Conservation (phyloP, 2,113 vertebrate genomes). For the Oceanodroma tethys region DNA sequence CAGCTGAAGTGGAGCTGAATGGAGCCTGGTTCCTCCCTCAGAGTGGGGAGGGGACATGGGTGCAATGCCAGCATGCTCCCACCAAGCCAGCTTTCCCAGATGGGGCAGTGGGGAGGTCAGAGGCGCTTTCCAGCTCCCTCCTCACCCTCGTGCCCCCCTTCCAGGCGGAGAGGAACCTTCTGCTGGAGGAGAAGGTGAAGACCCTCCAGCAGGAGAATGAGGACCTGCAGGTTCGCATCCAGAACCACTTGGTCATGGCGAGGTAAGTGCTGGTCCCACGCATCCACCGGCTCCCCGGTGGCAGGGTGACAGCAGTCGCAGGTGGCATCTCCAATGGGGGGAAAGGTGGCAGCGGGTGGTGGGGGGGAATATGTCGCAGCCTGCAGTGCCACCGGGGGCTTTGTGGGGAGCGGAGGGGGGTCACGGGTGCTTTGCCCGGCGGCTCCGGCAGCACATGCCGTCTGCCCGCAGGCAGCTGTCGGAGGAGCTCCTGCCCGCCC, state of each 20-base stretch:
- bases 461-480: conserved; percentile 80
- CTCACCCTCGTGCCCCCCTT: not conserved
- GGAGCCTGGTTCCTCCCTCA: not conserved
- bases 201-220: conserved; percentile 87
- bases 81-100: not conserved
- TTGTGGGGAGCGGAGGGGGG: not conserved
- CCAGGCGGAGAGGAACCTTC: conserved; percentile 83
- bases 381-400: rapidly evolving
- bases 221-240: conserved; percentile 80
- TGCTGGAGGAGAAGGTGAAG: conserved; percentile 83
- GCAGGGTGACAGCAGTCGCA: not conserved
- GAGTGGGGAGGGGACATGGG: rapidly evolving
- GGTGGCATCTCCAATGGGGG: not conserved
- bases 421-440: rapidly evolving
- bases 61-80: not conserved
- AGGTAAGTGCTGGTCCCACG: conserved; percentile 62
- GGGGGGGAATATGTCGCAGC: rapidly evolving
- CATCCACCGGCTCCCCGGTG: rapidly evolving
- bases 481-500: conserved; percentile 79
- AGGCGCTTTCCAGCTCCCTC: not conserved
- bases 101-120: rapidly evolving
- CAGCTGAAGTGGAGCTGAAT: not conserved
- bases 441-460: rapidly evolving
- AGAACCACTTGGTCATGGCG: conserved; percentile 76
- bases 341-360: rapidly evolving